A percentile compares a stretch with the other conserved stretches of the same genome.
Evolutionary conservation across 2,888 invertebrate genomes (phyloP).

Genomic region (Pachymerium ferrugineum): DNA sequence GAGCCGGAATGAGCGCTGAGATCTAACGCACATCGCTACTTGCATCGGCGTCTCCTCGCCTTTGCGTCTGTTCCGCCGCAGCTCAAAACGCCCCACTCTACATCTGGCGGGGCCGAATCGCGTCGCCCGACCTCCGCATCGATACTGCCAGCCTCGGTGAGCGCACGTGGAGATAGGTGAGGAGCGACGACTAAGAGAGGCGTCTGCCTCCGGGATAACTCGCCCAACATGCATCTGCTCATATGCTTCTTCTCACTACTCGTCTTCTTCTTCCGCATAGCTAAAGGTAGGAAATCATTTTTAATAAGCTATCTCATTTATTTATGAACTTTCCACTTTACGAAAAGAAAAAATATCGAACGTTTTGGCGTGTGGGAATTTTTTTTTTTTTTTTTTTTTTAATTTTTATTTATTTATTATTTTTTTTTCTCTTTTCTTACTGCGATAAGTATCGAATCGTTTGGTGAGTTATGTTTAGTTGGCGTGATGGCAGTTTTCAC

Average conservation of each 20-base stretch:
- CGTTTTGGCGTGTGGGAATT: no score
- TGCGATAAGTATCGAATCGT: background rate
- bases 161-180: background rate
- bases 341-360: no score
- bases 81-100: background rate
- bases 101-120: background rate
- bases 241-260: background rate
- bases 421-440: background rate
- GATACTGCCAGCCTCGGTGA: background rate
- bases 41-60: background rate
- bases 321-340: no score
- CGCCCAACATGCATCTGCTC: background rate
- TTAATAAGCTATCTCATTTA: background rate
- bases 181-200: background rate
- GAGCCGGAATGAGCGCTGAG: background rate
- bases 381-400: background rate
- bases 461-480: background rate
- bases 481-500: background rate
- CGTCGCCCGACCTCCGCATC: background rate
- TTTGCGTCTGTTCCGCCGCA: background rate
- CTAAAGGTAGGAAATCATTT: background rate
- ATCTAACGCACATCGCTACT: background rate
- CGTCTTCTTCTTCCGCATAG: background rate
- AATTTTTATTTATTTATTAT: background rate
- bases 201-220: constrained; percentile 6